Evolutionary conservation across 2,888 invertebrate genomes (phyloP), one percentile per base, ranked within the genome.

Genomic region (Caenorhabditis sinica): DNA sequence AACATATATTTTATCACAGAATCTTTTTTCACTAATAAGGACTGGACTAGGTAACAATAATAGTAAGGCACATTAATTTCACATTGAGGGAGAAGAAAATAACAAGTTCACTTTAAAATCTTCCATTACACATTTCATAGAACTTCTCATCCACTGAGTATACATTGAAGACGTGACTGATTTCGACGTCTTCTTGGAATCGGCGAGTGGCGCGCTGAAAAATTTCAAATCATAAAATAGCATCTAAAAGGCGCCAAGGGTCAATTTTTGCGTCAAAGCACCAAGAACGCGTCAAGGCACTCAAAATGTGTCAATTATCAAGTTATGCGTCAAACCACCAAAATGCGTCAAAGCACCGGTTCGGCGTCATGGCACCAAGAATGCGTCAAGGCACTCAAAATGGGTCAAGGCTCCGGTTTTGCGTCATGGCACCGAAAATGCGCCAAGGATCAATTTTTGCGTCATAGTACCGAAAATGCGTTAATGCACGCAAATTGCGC

Each of bases 141-240:
- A 88, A 87, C 30, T 82, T 75, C 20, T 86, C 87, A 36, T 87
- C 85, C 0, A 87, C 84, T 0, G 86, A 77, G 25, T 88, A 88
- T 4, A 85, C 86, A 43, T 87, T 87, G 82, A 88, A 88, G 15
- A 87, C 86, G 58, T 88, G 80, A 66, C 84, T 84, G 45, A 88
- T 88, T 33, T 87, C 88, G 2, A 87, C 87, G 43, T 88, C 88
- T 83, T 88, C 87, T 69, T 88, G 87, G 65, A 88, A 88, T 17
- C 88, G 76, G 3, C 88, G 82, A 2, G 84, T 86, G 33, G 87
- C 80, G 72, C 88, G 75, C 86, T 88, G 85, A 36, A 86, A 72
- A 74, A 36, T 13, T 53, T 20, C 28, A 43, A 30, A n/a, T n/a
- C 8, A 33, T 23, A 53, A 25, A 23, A 23, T n/a, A 11, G 23